Base-by-base conservation (phyloP, 2,888 invertebrate species). In the Drosophila borborema region DNA sequence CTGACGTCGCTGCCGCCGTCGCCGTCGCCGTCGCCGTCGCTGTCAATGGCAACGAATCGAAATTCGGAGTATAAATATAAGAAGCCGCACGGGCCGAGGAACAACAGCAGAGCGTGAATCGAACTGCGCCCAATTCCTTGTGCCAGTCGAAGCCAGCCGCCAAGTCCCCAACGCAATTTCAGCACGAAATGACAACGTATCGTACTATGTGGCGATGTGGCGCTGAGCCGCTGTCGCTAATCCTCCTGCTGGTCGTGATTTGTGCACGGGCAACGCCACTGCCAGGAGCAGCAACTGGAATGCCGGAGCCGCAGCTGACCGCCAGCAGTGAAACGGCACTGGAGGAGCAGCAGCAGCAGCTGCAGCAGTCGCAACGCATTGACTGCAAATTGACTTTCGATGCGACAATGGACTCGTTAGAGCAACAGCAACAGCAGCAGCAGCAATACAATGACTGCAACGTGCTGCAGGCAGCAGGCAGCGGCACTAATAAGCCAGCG, bases 371-470 rank as follows among this genome's bases (percentile, higher is more conserved):
- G 48, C 40, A 72, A 20, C 75, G 69, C 79, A 78, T 77, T 80
- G 90, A 82, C 81, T 89, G 89, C 72, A 89, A 89, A 86, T 86
- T 86, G 83, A 77, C 81, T 86, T 81, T 86, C 72, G 90, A 86
- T 86, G 77, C 89, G 72, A 89, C 86, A 89, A 86, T 90, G 90
- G 90, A 72, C 74, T 90, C 86, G 89, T 86, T 86, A 86, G 90
- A 74, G 73, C 66, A 61, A 12, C 71, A 65, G 68, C 43, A 71
- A 1, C 48, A 28, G 60, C 70, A 72, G 23, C 46, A 28, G 60
- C 70, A 72, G 23, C 46, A 23, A 16, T 23, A 71, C 49, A 83
- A 69, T 55, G 73, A 63, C 41, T 80, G 83, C 87, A 63, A 54
- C 64, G 65, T 60, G 66, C 59, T 28, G 49, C 45, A 58, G 46